These are phyloP conservation scores for Nephrotoma flavescens DNA, from an alignment of 2,888 invertebrate species.

Conservation along the genomic window DNA sequence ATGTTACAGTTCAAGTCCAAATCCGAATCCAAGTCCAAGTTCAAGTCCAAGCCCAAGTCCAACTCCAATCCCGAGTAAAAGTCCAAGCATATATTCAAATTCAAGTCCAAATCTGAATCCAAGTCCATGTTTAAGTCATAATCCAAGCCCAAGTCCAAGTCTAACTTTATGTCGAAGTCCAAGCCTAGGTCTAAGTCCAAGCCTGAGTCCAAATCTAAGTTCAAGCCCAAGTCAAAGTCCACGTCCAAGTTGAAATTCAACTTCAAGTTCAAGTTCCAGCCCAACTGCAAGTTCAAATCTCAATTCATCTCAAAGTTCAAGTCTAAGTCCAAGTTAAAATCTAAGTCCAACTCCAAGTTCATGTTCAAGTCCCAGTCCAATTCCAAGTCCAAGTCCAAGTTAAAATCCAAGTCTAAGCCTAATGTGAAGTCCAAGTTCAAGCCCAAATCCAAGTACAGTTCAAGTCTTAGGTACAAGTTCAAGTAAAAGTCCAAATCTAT, in stretches of 20 bases:
- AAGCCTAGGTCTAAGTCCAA: not conserved
- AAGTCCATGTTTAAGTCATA: too few relatives aligned
- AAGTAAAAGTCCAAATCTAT: not conserved
- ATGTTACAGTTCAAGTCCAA: not conserved
- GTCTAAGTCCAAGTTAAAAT: not conserved
- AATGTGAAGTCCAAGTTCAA: not conserved
- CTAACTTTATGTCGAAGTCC: not conserved
- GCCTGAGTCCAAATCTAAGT: not conserved
- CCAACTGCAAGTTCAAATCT: not conserved
- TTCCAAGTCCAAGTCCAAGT: not conserved
- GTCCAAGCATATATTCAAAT: not conserved
- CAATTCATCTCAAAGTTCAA: not conserved
- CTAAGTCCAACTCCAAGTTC: not conserved
- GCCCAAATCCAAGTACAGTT: not conserved
- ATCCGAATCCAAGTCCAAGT: not conserved
- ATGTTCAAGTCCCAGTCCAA: not conserved
- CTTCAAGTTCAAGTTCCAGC: not conserved
- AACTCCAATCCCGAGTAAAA: too few relatives aligned
- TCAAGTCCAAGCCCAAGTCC: not conserved
- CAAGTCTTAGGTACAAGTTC: not conserved
- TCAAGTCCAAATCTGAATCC: not conserved
- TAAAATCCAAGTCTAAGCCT: not conserved
- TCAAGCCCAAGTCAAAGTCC: not conserved
- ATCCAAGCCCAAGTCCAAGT: not conserved
- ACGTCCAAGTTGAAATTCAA: not conserved